Base-by-base conservation (phyloP, 30 jellyfish, hydroid and myxozoan genomes). In the Aurelia sp. region DNA sequence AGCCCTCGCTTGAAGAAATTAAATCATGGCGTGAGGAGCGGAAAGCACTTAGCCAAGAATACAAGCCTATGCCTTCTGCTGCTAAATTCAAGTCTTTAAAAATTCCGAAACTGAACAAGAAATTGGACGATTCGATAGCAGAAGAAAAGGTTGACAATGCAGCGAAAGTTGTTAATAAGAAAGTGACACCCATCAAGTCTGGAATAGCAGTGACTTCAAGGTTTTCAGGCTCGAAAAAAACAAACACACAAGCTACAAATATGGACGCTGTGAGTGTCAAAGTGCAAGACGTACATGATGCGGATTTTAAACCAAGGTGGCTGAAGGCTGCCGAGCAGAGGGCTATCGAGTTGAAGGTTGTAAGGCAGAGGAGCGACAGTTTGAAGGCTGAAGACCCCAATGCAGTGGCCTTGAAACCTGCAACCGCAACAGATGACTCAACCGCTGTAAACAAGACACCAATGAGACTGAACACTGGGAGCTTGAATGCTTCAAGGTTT, bases 51-150 rank as follows among this genome's bases (percentile, higher is more conserved):
- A 16, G 21, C 77, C 20, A 10, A n/a, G 63, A 17, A 16, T 84
- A 84, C 53, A 71, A 72, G 81, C 93, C 87, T 2, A 48, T 84
- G 40, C 81, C 93, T 1, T 64, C 76, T 40, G 75, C 52, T 11
- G 84, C 44, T 20, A 63, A 21, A 47, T 71, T 84, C 59, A 84
- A 50, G 77, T 70, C 84, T 13, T 13, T 84, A 31, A 84, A 84
- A 48, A 84, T 84, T 11, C 93, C 93, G 19, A 84, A 72, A 37
- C 5, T 71, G 76, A 62, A 47, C 22, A 72, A 63, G 71, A 63
- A 31, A 4, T 48, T 11, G 0, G 63, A 74, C 4, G 35, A 6
- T 6, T 21, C 73, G 52, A 17, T 62, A 53, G 18, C 41, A 10
- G 74, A 74, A 18, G 33, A 59, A 59, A 59, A 59, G 7, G 69